Conservation (phyloP, 2,888 invertebrate genomes). For the Parnassius smintheus region DNA sequence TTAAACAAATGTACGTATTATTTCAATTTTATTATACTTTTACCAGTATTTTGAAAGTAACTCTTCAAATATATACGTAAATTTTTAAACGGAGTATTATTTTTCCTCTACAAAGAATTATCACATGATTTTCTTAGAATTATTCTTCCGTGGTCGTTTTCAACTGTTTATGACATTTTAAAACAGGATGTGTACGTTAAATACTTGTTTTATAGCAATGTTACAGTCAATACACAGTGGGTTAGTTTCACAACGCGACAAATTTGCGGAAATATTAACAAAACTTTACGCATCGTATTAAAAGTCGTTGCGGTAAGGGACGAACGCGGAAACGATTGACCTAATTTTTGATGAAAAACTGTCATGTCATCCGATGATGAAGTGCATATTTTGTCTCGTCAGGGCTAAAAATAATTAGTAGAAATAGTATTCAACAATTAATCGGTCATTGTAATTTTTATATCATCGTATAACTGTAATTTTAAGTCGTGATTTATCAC, state of each 20-base stretch:
- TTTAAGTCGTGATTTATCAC: too few relatives aligned
- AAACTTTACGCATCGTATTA: slow-evolving; percentile 23
- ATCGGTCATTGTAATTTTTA: too few relatives aligned
- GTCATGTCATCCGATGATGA: neutral
- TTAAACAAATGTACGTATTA: too few relatives aligned
- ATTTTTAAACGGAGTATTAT: too few relatives aligned
- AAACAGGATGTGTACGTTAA: slow-evolving; percentile 23
- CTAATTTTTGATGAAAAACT: neutral
- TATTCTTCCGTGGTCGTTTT: slow-evolving; percentile 14
- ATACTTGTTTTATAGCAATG: slow-evolving; percentile 21
- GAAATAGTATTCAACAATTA: too few relatives aligned
- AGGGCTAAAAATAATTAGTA: too few relatives aligned
- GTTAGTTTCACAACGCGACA: slow-evolving; percentile 21
- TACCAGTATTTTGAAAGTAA: too few relatives aligned
- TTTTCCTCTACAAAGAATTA: too few relatives aligned
- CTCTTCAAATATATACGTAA: too few relatives aligned
- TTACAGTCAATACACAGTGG: slow-evolving; percentile 20
- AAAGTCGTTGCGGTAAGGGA: slow-evolving; percentile 9
- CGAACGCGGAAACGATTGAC: neutral
- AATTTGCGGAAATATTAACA: slow-evolving; percentile 23
- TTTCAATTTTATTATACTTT: too few relatives aligned
- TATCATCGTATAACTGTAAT: too few relatives aligned
- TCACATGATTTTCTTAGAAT: neutral
- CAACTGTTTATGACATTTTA: slow-evolving; percentile 21
- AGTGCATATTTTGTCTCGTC: neutral